phyloP scores from a whole-genome alignment of 2,888 invertebrate genomes.

The Eupithecia exiguata region DNA sequence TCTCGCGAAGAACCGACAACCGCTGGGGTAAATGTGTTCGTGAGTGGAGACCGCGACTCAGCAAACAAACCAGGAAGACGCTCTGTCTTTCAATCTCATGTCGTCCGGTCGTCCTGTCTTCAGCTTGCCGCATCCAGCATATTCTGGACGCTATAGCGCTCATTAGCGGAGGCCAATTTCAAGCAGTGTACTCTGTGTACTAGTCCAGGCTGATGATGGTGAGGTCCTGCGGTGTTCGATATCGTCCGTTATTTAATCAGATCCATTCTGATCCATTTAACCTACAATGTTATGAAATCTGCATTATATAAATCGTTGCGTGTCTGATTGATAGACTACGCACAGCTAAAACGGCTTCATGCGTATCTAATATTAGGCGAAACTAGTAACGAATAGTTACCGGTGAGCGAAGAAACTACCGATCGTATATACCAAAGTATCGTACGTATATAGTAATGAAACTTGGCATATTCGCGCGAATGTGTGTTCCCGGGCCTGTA shows the following conservation, averaged over 20 bases:
- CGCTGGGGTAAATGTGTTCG: not conserved
- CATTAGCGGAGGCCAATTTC: not conserved
- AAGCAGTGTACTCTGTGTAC: not conserved
- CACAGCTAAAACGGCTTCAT: conserved; percentile 1
- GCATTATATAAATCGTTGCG: not conserved
- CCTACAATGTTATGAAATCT: conserved; percentile 2
- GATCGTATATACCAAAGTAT: too few species aligned
- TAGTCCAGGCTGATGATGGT: not conserved
- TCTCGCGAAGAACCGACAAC: not conserved
- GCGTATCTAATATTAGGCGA: conserved; percentile 4
- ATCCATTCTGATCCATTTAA: conserved; percentile 1
- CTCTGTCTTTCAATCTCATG: too few species aligned
- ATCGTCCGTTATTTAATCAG: not conserved
- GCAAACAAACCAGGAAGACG: not conserved
- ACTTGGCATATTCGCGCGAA: not conserved
- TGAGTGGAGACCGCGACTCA: not conserved
- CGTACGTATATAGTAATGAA: not conserved
- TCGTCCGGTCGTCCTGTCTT: too few species aligned
- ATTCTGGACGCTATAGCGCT: not conserved
- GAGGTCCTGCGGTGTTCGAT: not conserved
- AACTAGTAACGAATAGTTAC: not conserved
- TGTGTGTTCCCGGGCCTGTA: not conserved
- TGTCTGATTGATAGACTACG: conserved; percentile 7
- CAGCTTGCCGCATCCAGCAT: too few species aligned
- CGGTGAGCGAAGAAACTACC: not conserved